These are phyloP conservation scores for Bombus impatiens DNA, from an alignment of 1,140 invertebrate genomes.

Conservation along the genomic window DNA sequence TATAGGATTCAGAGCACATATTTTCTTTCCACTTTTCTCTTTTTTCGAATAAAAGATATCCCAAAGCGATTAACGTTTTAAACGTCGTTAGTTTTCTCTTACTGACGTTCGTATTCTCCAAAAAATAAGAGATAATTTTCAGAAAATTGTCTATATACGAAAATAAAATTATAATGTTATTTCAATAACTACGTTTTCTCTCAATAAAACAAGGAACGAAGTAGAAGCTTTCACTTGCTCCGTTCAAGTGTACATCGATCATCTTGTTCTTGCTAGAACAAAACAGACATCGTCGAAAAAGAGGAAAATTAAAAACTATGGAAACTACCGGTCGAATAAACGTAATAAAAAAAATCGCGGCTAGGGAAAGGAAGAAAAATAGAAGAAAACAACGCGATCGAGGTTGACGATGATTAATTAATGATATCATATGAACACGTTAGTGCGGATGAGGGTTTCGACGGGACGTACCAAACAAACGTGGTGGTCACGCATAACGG, in stretches of 20 bases:
- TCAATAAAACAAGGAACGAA: not conserved
- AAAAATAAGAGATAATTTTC: no score
- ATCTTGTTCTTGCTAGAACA: not conserved
- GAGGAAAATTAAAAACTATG: not conserved
- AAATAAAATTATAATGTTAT: no score
- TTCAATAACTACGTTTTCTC: not conserved
- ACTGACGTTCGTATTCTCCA: no score
- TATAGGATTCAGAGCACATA: not conserved
- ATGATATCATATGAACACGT: slow-evolving; percentile 73
- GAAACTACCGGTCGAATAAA: slow-evolving; percentile 33
- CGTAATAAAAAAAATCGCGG: slow-evolving; percentile 33
- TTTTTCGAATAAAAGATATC: not conserved
- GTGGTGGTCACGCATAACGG: slow-evolving; percentile 98
- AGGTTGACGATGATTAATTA: slow-evolving; percentile 66
- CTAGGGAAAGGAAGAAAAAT: slow-evolving; percentile 48
- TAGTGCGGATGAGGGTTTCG: slow-evolving; percentile 99
- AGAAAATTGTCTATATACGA: no score
- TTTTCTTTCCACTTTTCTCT: not conserved
- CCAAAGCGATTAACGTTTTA: not conserved
- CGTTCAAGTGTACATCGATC: not conserved
- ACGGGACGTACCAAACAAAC: slow-evolving; percentile 98
- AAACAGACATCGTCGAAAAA: slow-evolving; percentile 3
- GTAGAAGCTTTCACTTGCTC: not conserved
- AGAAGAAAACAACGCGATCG: slow-evolving; percentile 31
- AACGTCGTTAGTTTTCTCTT: no score